phyloP scores from a whole-genome alignment of 2,113 vertebrate species.

The Neotoma lepida region DNA sequence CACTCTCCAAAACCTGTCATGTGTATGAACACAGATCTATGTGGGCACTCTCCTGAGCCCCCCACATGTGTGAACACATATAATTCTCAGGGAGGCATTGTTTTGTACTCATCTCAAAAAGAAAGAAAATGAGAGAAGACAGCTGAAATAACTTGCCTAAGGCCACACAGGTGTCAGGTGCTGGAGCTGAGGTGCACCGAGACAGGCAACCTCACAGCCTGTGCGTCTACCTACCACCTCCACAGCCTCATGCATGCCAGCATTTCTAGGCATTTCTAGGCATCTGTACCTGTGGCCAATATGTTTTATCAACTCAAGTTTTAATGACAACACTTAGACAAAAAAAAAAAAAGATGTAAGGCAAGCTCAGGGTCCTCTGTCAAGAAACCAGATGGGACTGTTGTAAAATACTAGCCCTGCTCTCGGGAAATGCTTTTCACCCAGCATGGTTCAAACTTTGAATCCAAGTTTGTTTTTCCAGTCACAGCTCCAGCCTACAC shows the following conservation, averaged over 20 bases:
- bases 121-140: slow-evolving; percentile 31
- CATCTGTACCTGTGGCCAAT: not conserved
- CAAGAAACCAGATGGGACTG: slow-evolving; percentile 4
- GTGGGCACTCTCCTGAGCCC: not conserved
- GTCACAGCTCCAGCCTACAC: not conserved
- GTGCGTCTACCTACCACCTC: not conserved
- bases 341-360: not conserved
- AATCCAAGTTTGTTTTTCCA: not conserved
- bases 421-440: not conserved
- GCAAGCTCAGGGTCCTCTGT: not conserved
- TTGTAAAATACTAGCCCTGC: not conserved
- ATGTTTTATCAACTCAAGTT: not conserved
- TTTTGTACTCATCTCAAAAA: not conserved
- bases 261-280: not conserved
- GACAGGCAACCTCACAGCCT: not conserved
- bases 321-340: slow-evolving; percentile 11
- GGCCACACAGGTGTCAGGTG: not conserved
- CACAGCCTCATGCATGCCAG: not conserved
- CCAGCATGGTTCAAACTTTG: not conserved
- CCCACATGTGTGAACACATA: not conserved
- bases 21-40: not conserved
- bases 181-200: not conserved
- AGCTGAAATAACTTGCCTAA: slow-evolving; percentile 23
- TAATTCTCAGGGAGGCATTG: not conserved
- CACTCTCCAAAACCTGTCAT: not conserved